Percentiles rank a stretch among this genome's conserved stretches.
Evolutionary conservation across 2,888 invertebrate species (phyloP).

Genomic region (Bellardia bayeri): DNA sequence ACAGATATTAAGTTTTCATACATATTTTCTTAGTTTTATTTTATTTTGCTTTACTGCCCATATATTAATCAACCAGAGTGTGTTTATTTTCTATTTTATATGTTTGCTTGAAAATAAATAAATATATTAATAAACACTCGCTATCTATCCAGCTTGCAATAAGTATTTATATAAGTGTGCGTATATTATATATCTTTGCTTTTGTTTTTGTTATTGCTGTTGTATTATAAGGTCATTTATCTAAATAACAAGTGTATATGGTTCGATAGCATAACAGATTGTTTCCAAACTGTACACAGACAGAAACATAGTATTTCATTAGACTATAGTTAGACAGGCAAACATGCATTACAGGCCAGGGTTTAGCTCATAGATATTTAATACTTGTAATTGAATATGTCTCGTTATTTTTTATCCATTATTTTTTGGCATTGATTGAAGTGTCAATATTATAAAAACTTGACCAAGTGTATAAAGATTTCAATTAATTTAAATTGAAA

Average conservation of each 20-base stretch:
- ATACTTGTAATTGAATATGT: conserved; percentile 45
- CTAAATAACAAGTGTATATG: conserved; percentile 1
- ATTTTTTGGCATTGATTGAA: conserved; percentile 9
- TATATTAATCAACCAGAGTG: not conserved
- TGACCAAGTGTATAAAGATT: conserved; percentile 1
- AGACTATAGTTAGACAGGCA: not conserved
- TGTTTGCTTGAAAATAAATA: not conserved
- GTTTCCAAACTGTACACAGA: not conserved
- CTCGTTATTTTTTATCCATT: not conserved
- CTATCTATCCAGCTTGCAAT: conserved; percentile 3
- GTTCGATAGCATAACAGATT: not conserved
- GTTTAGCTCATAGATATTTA: conserved; percentile 27
- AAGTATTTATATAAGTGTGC: not conserved
- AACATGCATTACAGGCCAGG: not conserved
- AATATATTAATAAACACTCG: conserved; percentile 28
- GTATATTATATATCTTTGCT: not conserved
- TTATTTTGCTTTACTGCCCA: no score
- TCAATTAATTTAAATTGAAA: conserved; percentile 20
- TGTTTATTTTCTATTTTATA: conserved; percentile 15
- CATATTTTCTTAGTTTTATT: no score
- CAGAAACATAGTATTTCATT: not conserved
- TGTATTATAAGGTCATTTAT: conserved; percentile 21
- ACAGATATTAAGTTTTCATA: no score
- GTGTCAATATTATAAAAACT: conserved; percentile 13
- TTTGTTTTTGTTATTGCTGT: not conserved